Conservation (phyloP, 2,888 invertebrate species). For the Cephus rjabovi region DNA sequence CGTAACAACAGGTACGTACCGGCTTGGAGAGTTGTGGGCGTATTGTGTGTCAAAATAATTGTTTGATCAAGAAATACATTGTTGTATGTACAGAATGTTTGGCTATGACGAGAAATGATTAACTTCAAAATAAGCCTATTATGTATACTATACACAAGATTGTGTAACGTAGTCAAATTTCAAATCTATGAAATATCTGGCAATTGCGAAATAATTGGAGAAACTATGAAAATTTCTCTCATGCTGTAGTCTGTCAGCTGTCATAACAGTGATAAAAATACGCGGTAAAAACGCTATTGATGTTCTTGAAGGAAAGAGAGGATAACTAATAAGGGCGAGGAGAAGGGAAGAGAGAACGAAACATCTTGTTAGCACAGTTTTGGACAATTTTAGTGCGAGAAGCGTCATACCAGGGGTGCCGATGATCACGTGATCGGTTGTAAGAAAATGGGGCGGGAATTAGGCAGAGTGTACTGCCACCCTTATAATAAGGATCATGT, state of each 20-base stretch:
- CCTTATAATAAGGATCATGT: not conserved
- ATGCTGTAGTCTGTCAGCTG: not conserved
- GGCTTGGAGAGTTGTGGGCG: conserved; percentile 55
- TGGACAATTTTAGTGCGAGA: not conserved
- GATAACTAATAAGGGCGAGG: not conserved
- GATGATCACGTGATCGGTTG: not conserved
- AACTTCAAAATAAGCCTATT: not conserved
- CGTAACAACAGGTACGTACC: conserved; percentile 68
- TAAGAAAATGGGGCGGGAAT: not conserved
- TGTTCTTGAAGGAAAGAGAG: not conserved
- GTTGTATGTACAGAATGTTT: not conserved
- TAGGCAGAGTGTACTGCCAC: not conserved
- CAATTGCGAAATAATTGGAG: not conserved
- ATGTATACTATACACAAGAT: not conserved
- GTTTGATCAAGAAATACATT: not conserved
- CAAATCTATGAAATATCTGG: not conserved
- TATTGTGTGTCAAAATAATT: conserved; percentile 61
- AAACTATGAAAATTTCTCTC: not conserved
- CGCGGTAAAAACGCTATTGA: not conserved
- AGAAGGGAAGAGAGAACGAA: not conserved
- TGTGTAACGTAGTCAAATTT: not conserved
- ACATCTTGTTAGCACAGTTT: not conserved
- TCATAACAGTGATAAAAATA: not conserved
- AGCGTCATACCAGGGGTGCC: not conserved
- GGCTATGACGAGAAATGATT: not conserved